Base-by-base conservation (phyloP, 64 coral and sea anemone species). In the Exaiptasia diaphana region DNA sequence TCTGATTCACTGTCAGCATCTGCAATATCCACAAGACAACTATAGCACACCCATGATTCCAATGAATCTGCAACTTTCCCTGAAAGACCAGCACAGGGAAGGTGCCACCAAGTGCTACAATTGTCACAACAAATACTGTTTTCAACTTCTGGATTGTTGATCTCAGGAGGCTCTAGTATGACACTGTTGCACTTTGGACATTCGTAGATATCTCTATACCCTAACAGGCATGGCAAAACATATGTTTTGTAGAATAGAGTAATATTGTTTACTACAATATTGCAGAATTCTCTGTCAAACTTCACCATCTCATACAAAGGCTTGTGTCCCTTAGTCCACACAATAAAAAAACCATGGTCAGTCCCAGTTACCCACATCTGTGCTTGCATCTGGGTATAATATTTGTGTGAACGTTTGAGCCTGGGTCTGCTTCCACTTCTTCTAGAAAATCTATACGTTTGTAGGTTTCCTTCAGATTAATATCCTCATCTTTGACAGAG, bases 101-200 rank as follows among this genome's bases (percentile, higher is more conserved):
- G 71, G 85, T 87, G 85, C 22, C 71, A 87, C 85, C 74, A 87
- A 34, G 68, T 60, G 26, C 23, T 13, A 25, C 76, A 79, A 43
- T 28, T 2, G 35, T 56, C 35, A 62, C 76, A 79, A 62, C 54
- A 57, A 25, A 62, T 35, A 38, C 53, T 79, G 35, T 61, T 79
- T 79, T 79, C 76, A 13, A 1, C 24, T 37, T 26, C 10, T 20
- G 74, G 48, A 20, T 79, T 1, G 24, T 28, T 79, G 27, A 63
- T 35, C 37, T 79, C 76, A 40, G 36, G 57, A 0, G 75, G 17
- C 50, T 79, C 54, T 25, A 79, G n/a, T 4, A 79, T 79, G 29
- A 32, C 2, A 41, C 62, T 63, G 20, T 79, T 36, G 30, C 76
- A 79, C 42, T 17, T 17, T 35, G 54, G 76, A n/a, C 76, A 79